These are phyloP conservation scores for Drosophila multiciliata DNA, from an alignment of 2,888 invertebrate genomes.

Conservation along the genomic window DNA sequence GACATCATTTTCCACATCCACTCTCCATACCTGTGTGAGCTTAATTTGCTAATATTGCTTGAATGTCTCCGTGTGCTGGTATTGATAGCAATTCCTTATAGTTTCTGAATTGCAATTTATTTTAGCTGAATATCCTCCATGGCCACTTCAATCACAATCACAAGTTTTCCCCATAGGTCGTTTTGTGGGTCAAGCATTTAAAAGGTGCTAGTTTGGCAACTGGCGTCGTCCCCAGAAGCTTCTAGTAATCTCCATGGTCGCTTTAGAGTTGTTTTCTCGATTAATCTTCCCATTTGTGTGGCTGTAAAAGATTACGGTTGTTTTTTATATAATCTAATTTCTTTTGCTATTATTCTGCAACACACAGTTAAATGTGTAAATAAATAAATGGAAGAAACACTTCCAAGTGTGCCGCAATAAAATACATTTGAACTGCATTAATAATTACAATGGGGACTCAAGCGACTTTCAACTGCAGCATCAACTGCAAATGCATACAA, in stretches of 20 bases:
- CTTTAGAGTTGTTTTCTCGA: slow-evolving; percentile 1
- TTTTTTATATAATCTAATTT: slow-evolving; percentile 2
- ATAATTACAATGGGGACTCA: slow-evolving; percentile 1
- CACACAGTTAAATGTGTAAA: neutral
- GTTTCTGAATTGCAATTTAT: neutral
- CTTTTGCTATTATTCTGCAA: slow-evolving; percentile 4
- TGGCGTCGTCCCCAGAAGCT: neutral
- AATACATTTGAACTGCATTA: slow-evolving; percentile 41
- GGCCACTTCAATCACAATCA: slow-evolving; percentile 1
- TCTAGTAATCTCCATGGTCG: slow-evolving; percentile 1
- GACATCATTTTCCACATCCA: neutral
- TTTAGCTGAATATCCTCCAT: neutral
- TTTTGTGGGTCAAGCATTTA: neutral
- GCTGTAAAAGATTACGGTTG: neutral
- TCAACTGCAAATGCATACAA: slow-evolving; percentile 14
- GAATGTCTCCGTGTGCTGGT: neutral
- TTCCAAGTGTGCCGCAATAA: slow-evolving; percentile 47
- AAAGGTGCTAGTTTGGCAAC: neutral
- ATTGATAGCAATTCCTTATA: neutral
- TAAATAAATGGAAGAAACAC: slow-evolving; percentile 14
- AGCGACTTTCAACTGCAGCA: slow-evolving; percentile 1
- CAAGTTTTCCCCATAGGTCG: neutral
- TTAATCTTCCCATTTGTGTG: slow-evolving; percentile 6
- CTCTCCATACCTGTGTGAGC: neutral
- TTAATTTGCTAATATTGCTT: neutral